phyloP scores from a whole-genome alignment of 2,113 vertebrate species.

The Dasyornis broadbenti region DNA sequence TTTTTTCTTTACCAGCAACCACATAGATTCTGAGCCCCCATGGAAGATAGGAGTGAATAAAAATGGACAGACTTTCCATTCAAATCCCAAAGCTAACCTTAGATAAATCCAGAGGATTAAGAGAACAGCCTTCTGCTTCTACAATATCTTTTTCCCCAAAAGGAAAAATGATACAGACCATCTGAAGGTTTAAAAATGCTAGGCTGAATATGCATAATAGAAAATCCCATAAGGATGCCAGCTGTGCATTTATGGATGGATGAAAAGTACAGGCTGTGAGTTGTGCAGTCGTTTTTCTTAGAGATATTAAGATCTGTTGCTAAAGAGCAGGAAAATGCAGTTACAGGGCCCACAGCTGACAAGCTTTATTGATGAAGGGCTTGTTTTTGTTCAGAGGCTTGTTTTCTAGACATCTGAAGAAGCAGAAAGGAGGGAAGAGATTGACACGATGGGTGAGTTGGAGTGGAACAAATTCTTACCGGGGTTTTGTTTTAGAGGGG shows the following conservation, averaged over 20 bases:
- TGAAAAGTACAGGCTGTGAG: conserved; percentile 13
- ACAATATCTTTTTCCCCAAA: background rate
- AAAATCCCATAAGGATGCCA: conserved; percentile 19
- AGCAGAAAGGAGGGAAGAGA: background rate
- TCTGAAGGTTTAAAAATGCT: background rate
- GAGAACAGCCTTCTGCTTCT: background rate
- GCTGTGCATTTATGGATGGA: conserved; percentile 12
- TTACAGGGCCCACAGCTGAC: conserved; percentile 8
- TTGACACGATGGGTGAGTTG: background rate
- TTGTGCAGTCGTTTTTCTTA: conserved; percentile 29
- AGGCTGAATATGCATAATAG: background rate
- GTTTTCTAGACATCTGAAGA: background rate
- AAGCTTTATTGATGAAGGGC: background rate
- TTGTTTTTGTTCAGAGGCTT: background rate
- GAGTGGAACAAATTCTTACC: background rate
- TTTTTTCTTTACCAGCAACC: background rate
- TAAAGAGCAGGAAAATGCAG: conserved; percentile 16
- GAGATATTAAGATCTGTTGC: background rate
- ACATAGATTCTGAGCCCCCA: background rate
- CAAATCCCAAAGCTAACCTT: background rate
- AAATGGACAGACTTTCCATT: background rate
- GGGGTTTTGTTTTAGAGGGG: background rate
- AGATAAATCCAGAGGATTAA: background rate
- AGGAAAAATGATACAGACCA: background rate
- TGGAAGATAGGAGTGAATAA: background rate